Evolutionary conservation across 2,888 invertebrate genomes (phyloP).

Genomic region (Hypsopygia costalis): DNA sequence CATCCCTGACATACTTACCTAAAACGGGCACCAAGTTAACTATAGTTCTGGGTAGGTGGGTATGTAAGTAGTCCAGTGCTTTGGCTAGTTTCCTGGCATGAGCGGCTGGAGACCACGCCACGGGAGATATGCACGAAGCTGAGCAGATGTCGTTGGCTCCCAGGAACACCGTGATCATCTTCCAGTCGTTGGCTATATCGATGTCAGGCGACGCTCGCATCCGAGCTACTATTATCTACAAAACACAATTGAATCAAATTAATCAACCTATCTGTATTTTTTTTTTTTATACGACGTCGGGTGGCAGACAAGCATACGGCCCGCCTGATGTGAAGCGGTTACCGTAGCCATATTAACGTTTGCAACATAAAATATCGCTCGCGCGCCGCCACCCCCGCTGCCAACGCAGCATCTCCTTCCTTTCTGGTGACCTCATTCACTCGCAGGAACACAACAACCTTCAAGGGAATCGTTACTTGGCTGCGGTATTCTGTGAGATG

Average conservation of each 20-base stretch:
- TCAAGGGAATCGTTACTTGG: no score
- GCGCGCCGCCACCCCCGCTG: no score
- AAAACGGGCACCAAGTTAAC: constrained; percentile 86
- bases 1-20: constrained; percentile 80
- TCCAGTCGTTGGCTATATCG: constrained; percentile 84
- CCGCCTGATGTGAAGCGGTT: no score
- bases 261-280: no score
- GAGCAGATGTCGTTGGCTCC: constrained; percentile 89
- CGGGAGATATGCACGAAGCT: constrained; percentile 82
- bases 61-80: constrained; percentile 84
- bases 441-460: no score
- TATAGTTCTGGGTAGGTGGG: constrained; percentile 83
- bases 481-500: no score
- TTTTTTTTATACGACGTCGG: no score
- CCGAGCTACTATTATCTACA: constrained; percentile 82
- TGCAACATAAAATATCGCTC: no score
- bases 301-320: no score
- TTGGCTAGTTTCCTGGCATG: constrained; percentile 82
- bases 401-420: no score
- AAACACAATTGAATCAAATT: background rate
- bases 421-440: no score
- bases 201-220: constrained; percentile 82
- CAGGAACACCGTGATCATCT: constrained; percentile 88
- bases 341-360: no score
- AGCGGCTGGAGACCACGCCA: constrained; percentile 81